Conservation (phyloP, 2,113 vertebrate genomes). For the Clupea harengus region DNA sequence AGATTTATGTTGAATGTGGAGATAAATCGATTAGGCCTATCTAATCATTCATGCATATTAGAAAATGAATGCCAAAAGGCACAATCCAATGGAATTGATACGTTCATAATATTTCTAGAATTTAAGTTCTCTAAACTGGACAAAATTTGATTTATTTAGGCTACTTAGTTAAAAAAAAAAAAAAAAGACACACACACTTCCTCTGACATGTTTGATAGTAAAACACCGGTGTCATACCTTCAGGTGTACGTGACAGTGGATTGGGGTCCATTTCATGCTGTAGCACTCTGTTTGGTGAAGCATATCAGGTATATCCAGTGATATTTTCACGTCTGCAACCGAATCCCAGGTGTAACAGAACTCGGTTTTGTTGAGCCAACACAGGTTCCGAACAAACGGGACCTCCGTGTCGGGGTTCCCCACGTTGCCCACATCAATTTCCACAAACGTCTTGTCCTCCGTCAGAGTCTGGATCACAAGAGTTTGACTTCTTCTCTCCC, state of each 20-base stretch:
- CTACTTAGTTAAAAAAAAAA: not conserved
- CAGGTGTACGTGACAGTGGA: constrained; percentile 78
- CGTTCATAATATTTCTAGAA: no score
- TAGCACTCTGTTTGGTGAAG: constrained; percentile 80
- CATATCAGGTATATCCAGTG: constrained; percentile 68
- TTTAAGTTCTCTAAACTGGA: no score
- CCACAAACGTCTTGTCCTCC: constrained; percentile 74
- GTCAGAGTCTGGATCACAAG: constrained; percentile 79
- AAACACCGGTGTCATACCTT: constrained; percentile 70
- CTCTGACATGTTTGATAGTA: not conserved
- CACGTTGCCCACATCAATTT: constrained; percentile 77
- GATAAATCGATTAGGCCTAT: no score
- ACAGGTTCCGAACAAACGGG: constrained; percentile 80
- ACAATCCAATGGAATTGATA: no score
- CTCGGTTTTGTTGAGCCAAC: constrained; percentile 83
- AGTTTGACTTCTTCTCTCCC: constrained; percentile 80
- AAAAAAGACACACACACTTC: not conserved
- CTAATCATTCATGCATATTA: no score
- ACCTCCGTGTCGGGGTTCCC: constrained; percentile 72
- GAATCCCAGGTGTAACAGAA: constrained; percentile 90
- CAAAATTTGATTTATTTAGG: no score
- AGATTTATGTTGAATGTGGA: no score
- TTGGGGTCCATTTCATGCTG: constrained; percentile 77
- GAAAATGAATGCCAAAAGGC: no score
- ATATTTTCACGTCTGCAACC: constrained; percentile 78